phyloP scores from a whole-genome alignment of 2,113 vertebrate species.

The Pipa parva region DNA sequence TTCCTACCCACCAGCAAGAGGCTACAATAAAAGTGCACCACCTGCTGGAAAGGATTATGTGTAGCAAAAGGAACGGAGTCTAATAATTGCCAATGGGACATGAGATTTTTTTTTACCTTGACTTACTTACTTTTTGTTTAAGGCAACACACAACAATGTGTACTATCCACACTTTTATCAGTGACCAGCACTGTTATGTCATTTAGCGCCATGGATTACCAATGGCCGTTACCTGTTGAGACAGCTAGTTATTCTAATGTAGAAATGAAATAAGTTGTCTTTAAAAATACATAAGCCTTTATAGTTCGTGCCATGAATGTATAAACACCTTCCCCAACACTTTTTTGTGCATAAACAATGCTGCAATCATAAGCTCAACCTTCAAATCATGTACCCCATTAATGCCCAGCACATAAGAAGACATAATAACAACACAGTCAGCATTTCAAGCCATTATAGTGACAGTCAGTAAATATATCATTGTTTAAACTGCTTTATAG shows the following conservation, averaged over 20 bases:
- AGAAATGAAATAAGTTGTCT: no score
- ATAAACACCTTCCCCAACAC: no score
- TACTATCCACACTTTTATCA: neutral
- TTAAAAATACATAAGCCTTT: no score
- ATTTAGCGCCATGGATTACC: neutral
- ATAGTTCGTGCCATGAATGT: no score
- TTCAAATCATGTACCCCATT: no score
- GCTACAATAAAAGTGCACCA: constrained; percentile 61
- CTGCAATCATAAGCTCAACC: no score
- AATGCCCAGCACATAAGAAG: no score
- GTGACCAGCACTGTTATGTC: neutral
- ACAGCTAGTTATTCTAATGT: no score
- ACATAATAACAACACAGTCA: no score
- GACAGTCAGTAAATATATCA: neutral
- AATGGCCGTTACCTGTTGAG: neutral
- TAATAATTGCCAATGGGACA: neutral
- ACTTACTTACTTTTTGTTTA: neutral
- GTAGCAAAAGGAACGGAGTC: constrained; percentile 55
- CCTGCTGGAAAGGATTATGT: constrained; percentile 77
- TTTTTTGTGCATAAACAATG: no score
- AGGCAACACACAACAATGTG: no score
- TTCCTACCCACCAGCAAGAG: constrained; percentile 59
- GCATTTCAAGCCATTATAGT: neutral
- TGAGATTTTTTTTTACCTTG: neutral
- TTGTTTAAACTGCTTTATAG: neutral